Evolutionary conservation across 2,797 vertebrate species (phyloP).

Genomic region (Luscinia megarhynchos): DNA sequence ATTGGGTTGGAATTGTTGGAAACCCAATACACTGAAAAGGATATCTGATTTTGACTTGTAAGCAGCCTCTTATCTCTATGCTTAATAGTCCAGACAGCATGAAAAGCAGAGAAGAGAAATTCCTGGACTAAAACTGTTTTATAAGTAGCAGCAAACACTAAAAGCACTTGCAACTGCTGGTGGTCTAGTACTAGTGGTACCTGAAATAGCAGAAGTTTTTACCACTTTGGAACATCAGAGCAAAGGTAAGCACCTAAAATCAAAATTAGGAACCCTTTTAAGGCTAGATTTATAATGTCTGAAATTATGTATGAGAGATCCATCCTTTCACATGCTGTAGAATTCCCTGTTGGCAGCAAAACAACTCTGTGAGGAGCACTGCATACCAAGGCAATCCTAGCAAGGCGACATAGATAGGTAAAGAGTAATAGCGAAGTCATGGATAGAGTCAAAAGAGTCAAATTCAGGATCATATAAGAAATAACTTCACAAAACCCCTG

Average conservation of each 20-base stretch:
- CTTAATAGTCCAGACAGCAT: background rate
- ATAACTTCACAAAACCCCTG: background rate
- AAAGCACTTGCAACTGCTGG: background rate
- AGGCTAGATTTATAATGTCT: background rate
- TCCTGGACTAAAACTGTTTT: background rate
- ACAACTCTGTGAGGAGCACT: accelerated
- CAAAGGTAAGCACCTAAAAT: background rate
- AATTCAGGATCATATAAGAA: background rate
- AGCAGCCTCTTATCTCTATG: background rate
- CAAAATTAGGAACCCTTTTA: background rate
- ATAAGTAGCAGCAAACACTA: background rate
- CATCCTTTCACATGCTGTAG: background rate
- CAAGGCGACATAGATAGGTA: background rate
- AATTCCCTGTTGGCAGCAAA: background rate
- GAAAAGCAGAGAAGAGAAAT: background rate
- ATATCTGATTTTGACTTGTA: background rate
- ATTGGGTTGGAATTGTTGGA: background rate
- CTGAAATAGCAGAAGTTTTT: background rate
- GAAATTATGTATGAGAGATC: background rate
- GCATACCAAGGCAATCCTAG: background rate
- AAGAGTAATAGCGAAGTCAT: background rate
- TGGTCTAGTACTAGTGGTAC: background rate
- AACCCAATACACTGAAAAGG: background rate
- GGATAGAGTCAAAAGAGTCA: background rate
- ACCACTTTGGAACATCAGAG: background rate